These are phyloP conservation scores for Bettongia penicillata DNA, from an alignment of 2,113 vertebrate species.

Conservation along the genomic window DNA sequence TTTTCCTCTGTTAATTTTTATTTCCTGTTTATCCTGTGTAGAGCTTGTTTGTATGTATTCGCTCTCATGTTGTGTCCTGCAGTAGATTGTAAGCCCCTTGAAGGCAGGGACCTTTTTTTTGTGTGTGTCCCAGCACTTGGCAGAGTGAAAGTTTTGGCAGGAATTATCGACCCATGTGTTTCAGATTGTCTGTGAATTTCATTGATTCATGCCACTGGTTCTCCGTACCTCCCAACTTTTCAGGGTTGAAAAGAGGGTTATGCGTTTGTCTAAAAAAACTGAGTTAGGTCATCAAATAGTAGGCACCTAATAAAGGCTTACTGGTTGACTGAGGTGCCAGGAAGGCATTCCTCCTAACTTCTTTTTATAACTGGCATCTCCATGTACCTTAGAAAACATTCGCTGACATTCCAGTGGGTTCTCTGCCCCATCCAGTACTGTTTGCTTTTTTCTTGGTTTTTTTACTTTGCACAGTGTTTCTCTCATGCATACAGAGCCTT, in stretches of 20 bases:
- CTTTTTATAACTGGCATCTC: not conserved
- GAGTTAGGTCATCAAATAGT: not conserved
- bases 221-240: not conserved
- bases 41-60: not conserved
- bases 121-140: not conserved
- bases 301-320: not conserved
- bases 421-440: not conserved
- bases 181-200: not conserved
- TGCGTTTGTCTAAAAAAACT: not conserved
- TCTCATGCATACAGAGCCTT: not conserved
- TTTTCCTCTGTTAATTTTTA: not conserved
- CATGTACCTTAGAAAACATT: not conserved
- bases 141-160: not conserved
- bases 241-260: not conserved
- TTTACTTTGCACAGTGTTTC: not conserved
- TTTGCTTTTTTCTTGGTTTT: not conserved
- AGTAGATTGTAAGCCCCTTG: not conserved
- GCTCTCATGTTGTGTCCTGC: not conserved
- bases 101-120: not conserved
- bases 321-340: not conserved
- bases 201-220: not conserved
- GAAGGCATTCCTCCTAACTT: not conserved
- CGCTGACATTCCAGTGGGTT: not conserved
- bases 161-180: not conserved
- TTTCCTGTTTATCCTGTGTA: not conserved